Conservation (phyloP, 1,140 invertebrate species). For the Laupala kohalensis region DNA sequence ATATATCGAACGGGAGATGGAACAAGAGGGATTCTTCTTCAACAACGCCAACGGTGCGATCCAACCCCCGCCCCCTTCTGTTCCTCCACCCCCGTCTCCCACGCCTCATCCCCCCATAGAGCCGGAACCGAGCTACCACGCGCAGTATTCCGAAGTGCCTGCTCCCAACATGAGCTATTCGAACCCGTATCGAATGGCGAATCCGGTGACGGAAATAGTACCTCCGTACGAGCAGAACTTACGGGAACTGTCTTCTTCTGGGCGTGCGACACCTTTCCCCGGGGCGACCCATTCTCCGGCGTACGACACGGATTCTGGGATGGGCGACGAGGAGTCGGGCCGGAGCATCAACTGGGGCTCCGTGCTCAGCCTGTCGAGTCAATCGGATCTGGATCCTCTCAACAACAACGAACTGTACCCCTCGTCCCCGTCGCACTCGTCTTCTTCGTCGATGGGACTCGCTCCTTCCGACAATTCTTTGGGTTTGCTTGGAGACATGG, state of each 20-base stretch:
- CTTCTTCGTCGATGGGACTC: conserved; percentile 20
- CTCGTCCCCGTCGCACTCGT: conserved; percentile 33
- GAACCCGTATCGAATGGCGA: conserved; percentile 39
- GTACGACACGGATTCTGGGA: conserved; percentile 56
- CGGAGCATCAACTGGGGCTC: conserved; percentile 81
- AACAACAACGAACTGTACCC: conserved; percentile 61
- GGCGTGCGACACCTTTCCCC: conserved; percentile 21
- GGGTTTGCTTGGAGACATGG: conserved; percentile 16
- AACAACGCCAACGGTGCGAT: conserved; percentile 11
- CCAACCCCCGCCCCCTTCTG: conserved; percentile 10
- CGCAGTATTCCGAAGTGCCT: conserved; percentile 31
- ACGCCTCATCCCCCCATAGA: conserved; percentile 14
- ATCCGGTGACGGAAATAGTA: conserved; percentile 24
- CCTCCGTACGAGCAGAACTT: conserved; percentile 22
- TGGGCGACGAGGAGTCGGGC: conserved; percentile 60
- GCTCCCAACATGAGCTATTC: conserved; percentile 43
- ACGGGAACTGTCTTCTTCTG: conserved; percentile 19
- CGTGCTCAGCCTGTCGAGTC: conserved; percentile 69
- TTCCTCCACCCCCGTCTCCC: conserved; percentile 13
- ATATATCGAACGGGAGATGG: conserved; percentile 80
- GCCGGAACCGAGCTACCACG: conserved; percentile 19
- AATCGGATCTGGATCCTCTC: conserved; percentile 67
- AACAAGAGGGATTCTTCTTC: conserved; percentile 46
- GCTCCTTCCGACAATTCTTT: conserved; percentile 21
- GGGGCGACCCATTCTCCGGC: conserved; percentile 15